These are phyloP conservation scores for Drosophila maculinotata DNA, from an alignment of 2,888 invertebrate genomes.

Conservation along the genomic window DNA sequence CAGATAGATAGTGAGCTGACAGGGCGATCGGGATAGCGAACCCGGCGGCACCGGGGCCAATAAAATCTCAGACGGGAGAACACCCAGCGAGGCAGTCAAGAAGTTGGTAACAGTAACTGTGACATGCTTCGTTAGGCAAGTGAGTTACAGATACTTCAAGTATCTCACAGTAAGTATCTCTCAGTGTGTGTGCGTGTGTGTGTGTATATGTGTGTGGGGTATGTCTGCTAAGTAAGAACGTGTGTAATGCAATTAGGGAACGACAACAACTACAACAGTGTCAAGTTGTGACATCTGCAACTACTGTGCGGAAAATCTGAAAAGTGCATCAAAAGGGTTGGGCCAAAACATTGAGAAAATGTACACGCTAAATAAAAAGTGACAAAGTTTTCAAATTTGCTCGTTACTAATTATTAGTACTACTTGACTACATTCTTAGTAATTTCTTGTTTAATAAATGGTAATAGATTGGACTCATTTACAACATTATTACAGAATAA, in stretches of 20 bases:
- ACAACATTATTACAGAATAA: too few relatives aligned
- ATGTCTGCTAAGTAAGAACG: conserved; percentile 72
- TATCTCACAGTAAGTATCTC: conserved; percentile 36
- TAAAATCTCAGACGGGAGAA: conserved; percentile 47
- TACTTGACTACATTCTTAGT: too few relatives aligned
- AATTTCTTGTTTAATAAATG: too few relatives aligned
- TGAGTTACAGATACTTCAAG: conserved; percentile 50
- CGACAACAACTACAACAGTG: conserved; percentile 64
- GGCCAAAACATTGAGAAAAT: background rate
- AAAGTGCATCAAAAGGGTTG: conserved; percentile 12
- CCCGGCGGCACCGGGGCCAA: conserved; percentile 28
- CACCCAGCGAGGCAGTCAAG: conserved; percentile 44
- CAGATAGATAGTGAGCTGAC: conserved; percentile 49
- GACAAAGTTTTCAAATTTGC: background rate
- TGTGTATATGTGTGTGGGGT: conserved; percentile 13
- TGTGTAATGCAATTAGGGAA: conserved; percentile 75
- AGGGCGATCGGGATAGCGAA: conserved; percentile 10
- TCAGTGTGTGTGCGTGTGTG: background rate
- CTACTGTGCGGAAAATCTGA: conserved; percentile 65
- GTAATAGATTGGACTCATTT: too few relatives aligned
- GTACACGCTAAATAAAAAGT: background rate
- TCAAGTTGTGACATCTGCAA: conserved; percentile 64
- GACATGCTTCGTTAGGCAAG: conserved; percentile 27
- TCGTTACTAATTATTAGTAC: too few relatives aligned
- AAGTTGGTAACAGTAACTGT: conserved; percentile 31